Percentiles rank a stretch among this genome's conserved stretches.
Conservation (phyloP, 2,113 vertebrate genomes). For the Tamias sibiricus region DNA sequence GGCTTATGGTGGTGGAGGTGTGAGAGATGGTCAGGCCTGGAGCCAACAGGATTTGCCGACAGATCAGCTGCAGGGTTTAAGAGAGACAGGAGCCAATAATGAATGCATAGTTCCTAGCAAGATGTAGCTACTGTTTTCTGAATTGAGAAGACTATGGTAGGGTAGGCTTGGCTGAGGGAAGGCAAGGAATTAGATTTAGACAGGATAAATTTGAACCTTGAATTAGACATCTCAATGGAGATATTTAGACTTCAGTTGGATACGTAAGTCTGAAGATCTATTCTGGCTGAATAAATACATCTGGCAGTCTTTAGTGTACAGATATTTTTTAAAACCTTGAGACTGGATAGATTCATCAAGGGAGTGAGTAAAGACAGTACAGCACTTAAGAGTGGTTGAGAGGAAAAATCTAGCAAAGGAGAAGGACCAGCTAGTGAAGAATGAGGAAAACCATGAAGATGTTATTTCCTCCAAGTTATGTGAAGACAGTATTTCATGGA, state of each 20-base stretch:
- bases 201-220: not conserved
- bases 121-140: not conserved
- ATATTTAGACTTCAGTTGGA: not conserved
- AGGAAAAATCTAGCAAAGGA: not conserved
- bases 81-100: not conserved
- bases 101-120: not conserved
- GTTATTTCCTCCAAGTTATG: not conserved
- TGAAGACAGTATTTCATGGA: not conserved
- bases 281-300: not conserved
- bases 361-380: not conserved
- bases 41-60: not conserved
- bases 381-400: not conserved
- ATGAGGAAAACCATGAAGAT: not conserved
- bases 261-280: not conserved
- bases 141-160: not conserved
- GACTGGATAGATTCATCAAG: not conserved
- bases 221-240: not conserved
- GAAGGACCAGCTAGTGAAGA: not conserved
- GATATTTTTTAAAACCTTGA: not conserved
- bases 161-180: not conserved
- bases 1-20: not conserved
- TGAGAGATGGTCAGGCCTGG: not conserved
- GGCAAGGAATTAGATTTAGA: not conserved
- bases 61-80: not conserved
- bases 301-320: not conserved